Percentiles rank a stretch among this genome's conserved stretches.
Conservation (phyloP, 2,888 invertebrate species). For the Sarcophaga subvicina region DNA sequence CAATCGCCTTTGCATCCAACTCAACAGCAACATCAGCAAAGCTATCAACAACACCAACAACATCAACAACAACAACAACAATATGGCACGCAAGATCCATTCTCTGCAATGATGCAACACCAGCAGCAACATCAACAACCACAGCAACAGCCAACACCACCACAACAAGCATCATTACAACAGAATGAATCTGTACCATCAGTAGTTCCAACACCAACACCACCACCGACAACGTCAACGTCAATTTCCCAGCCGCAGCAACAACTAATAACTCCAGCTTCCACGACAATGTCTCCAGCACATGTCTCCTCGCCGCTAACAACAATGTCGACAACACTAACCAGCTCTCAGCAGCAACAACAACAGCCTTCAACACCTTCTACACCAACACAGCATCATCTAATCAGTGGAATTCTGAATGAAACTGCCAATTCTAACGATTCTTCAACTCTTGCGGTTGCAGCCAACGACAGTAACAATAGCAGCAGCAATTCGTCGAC, state of each 20-base stretch:
- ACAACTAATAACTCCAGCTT: constrained; percentile 73
- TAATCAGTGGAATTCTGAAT: constrained; percentile 77
- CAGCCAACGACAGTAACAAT: constrained; percentile 80
- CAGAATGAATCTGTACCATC: constrained; percentile 33
- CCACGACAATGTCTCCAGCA: constrained; percentile 54
- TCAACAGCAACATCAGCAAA: constrained; percentile 72
- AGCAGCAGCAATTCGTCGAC: constrained; percentile 81
- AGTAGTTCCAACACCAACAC: constrained; percentile 15
- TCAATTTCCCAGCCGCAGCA: constrained; percentile 71
- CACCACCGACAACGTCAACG: constrained; percentile 10
- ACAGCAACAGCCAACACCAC: constrained; percentile 69
- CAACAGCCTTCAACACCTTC: constrained; percentile 74
- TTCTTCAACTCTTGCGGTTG: constrained; percentile 80
- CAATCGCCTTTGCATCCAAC: constrained; percentile 81
- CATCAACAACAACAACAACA: constrained; percentile 66
- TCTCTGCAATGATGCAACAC: constrained; percentile 64
- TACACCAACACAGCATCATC: constrained; percentile 75
- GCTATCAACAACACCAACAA: constrained; percentile 70
- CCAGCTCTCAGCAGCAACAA: constrained; percentile 68
- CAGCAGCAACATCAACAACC: constrained; percentile 60
- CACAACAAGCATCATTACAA: constrained; percentile 67
- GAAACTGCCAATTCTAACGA: constrained; percentile 81
- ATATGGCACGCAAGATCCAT: constrained; percentile 73
- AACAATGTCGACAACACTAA: constrained; percentile 44
- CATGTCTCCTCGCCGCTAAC: constrained; percentile 70